Evolutionary conservation across 1,140 invertebrate genomes (phyloP), one percentile per base, ranked within the genome.

Genomic region (Ladona fulva): DNA sequence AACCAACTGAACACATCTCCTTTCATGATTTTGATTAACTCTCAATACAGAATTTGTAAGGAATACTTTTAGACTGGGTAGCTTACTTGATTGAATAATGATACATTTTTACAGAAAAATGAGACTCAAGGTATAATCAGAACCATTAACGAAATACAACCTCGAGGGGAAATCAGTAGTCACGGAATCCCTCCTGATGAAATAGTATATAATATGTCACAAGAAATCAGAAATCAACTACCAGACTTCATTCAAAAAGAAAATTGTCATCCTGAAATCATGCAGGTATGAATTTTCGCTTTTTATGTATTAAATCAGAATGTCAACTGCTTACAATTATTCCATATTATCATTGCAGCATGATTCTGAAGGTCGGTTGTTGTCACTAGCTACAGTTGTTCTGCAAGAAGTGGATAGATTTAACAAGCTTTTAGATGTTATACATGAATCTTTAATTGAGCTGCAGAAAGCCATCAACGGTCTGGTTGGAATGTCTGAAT

Each of bases 401-500:
- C 83, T 92, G 25, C 95, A 97, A 84, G 95, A 97, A 86, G 90
- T 94, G 0, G 93, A 95, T 80, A 86, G 94, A 78, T 97, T 94
- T 82, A 96, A 96, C 83, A 91, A 90, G 81, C 85, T 96, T 0
- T 84, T 97, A 6, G 82, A 81, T 66, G 87, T 92, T 74, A 89
- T 96, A 75, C 90, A 94, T 83, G 84, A 83, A 19, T 93, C 92
- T 0, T 87, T 96, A 79, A 85, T 86, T 29, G 91, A 94, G 81
- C 84, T 96, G 59, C 88, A 94, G 83, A 94, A 93, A 85, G 95
- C 94, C 3, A 95, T 96, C 73, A 88, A 88, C 86, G 94, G 94
- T 59, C 88, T 95, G 74, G 91, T 95, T 19, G 93, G 96, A 0
- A 96, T 97, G 95, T 95, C 93, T 42, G 94, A 95, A 79, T 89